A percentile compares a stretch with the other conserved stretches of the same genome.
These are phyloP conservation scores for Cyclura pinguis DNA, from an alignment of 2,797 vertebrate species.

Conservation along the genomic window DNA sequence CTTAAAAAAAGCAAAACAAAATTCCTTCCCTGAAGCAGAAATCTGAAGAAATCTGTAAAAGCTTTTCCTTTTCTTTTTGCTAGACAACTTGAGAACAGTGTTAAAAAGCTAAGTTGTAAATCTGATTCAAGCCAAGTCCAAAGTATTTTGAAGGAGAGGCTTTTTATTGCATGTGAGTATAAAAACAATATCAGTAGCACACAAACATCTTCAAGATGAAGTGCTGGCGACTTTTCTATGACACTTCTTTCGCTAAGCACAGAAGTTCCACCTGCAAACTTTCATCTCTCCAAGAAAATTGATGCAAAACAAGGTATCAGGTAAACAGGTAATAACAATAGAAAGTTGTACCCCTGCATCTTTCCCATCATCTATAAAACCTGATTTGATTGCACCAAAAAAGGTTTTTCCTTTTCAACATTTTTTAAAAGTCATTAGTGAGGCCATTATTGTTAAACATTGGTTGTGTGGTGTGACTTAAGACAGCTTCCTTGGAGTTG, in stretches of 20 bases:
- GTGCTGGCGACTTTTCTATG: slow-evolving; percentile 56
- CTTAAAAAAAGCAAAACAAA: slow-evolving; percentile 48
- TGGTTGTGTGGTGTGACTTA: not conserved
- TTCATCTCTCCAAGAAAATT: slow-evolving; percentile 34
- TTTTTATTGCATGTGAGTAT: slow-evolving; percentile 71
- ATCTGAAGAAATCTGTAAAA: slow-evolving; percentile 49
- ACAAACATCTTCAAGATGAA: slow-evolving; percentile 68
- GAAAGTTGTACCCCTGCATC: slow-evolving; percentile 21
- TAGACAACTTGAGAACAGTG: slow-evolving; percentile 53
- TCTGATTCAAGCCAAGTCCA: slow-evolving; percentile 69
- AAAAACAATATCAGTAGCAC: slow-evolving; percentile 68
- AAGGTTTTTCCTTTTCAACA: slow-evolving; percentile 18
- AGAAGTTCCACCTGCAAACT: slow-evolving; percentile 49
- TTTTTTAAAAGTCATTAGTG: not conserved
- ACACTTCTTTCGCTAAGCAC: slow-evolving; percentile 56
- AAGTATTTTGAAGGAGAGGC: slow-evolving; percentile 62
- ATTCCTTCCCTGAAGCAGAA: slow-evolving; percentile 34
- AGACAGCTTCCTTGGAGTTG: not conserved
- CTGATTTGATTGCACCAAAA: not conserved
- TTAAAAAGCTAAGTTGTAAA: slow-evolving; percentile 65
- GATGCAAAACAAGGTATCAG: slow-evolving; percentile 52
- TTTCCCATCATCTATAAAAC: slow-evolving; percentile 46
- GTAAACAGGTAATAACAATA: slow-evolving; percentile 55
- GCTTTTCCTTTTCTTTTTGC: slow-evolving; percentile 54
- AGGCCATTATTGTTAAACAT: not conserved